Evolutionary conservation across 2,797 vertebrate genomes (phyloP), one percentile per base, ranked within the genome.

Genomic region (Miichthys miiuy): DNA sequence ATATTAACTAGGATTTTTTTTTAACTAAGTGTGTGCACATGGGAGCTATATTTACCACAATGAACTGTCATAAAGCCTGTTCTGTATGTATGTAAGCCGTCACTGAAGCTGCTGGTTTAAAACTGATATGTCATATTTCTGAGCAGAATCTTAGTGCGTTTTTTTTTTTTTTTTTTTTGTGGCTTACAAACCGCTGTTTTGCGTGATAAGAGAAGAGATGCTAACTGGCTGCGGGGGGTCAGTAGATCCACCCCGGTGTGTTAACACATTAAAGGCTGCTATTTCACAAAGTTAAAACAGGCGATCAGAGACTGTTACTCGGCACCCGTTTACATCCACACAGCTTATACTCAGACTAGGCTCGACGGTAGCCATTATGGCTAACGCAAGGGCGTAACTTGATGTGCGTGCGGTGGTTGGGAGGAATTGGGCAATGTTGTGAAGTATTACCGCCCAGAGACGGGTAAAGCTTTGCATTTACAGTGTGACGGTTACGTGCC

Each of bases 401-500:
- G 30, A 47, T 23, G 68, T 78, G 82, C 30, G 30, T 30, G 30
- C 6, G 30, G 30, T 30, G 30, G 30, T 30, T 27, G 77, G 20
- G 27, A 72, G 34, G 34, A 65, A 34, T 13, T 25, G 75, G 50
- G 69, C 63, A 16, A 47, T 25, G 68, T 1, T 34, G 67, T 21
- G 7, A 68, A 61, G 68, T 48, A 67, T 47, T 38, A 71, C 71
- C 2, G 75, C 17, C 86, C 47, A 50, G 34, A 58, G 56, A 73
- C 77, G 25, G 66, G 68, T 72, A 72, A 69, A 79, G 80, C 86
- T 75, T 77, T 79, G 87, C 87, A 80, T 89, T 90, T 84, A 80
- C 71, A 80, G 73, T 84, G 90, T 89, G 92, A 80, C 92, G 89
- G 87, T 82, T 90, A 87, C 94, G 94, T 93, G 92, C 90, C 89